These are phyloP conservation scores for Abramis brama DNA, from an alignment of 2,113 vertebrate genomes.

Conservation along the genomic window DNA sequence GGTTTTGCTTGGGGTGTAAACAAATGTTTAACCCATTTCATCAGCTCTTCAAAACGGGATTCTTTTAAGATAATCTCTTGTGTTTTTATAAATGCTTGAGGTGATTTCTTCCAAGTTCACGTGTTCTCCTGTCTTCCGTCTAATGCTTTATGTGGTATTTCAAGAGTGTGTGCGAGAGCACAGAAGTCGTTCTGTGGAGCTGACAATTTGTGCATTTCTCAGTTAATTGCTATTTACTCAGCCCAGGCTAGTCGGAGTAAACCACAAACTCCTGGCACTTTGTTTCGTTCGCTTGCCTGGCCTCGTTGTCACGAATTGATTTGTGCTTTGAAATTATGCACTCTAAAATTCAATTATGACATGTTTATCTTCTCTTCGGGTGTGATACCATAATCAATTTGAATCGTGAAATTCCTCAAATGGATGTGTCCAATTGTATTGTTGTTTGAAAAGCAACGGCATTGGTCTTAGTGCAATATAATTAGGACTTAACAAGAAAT, in stretches of 20 bases:
- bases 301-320: constrained; percentile 60
- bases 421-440: constrained; percentile 58
- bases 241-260: constrained; percentile 22
- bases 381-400: constrained; percentile 66
- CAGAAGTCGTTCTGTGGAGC: constrained; percentile 13
- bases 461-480: background rate
- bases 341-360: constrained; percentile 55
- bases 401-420: constrained; percentile 62
- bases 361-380: constrained; percentile 38
- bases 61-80: constrained; percentile 21
- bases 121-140: background rate
- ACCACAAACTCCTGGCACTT: constrained; percentile 5
- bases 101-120: constrained; percentile 3
- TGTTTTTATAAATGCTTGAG: constrained; percentile 11
- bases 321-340: constrained; percentile 55
- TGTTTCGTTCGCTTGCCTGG: background rate
- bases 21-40: constrained; percentile 2
- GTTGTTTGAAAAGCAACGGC: constrained; percentile 61
- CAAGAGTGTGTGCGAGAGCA: background rate
- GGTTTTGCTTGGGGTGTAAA: constrained; percentile 2
- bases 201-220: constrained; percentile 31
- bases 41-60: background rate
- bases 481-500: constrained; percentile 26
- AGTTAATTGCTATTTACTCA: constrained; percentile 44
- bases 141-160: background rate